Percentiles rank a stretch among this genome's conserved stretches.
These are phyloP conservation scores for Drosophila fuyamai DNA, from an alignment of 1,140 invertebrate species.

Conservation along the genomic window DNA sequence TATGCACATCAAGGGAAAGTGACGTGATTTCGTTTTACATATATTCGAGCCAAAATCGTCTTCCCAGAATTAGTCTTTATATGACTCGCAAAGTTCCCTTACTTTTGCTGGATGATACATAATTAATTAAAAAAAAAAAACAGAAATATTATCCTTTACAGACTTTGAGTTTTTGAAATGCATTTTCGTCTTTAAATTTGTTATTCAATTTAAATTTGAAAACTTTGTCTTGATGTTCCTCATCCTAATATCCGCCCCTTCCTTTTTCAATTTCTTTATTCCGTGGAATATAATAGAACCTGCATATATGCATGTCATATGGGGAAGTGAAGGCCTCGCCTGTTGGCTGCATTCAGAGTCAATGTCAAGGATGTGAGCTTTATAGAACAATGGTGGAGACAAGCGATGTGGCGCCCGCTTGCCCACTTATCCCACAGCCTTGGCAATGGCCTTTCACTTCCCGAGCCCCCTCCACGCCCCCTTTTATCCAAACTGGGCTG, in stretches of 20 bases:
- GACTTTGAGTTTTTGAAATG: too few species aligned
- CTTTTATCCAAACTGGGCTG: conserved; percentile 4
- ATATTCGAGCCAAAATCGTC: too few species aligned
- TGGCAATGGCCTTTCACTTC: conserved; percentile 35
- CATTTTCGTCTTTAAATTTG: too few species aligned
- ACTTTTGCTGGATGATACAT: too few species aligned
- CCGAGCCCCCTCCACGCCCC: neutral
- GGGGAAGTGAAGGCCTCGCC: conserved; percentile 27
- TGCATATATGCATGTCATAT: conserved; percentile 10
- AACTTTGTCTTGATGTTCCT: neutral
- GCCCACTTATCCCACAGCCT: conserved; percentile 63
- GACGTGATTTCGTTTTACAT: neutral
- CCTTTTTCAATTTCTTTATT: neutral
- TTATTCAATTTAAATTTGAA: too few species aligned
- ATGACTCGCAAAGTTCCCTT: too few species aligned
- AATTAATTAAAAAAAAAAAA: too few species aligned
- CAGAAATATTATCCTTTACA: too few species aligned
- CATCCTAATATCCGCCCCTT: neutral
- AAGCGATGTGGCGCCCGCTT: conserved; percentile 58
- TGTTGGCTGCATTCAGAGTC: conserved; percentile 55
- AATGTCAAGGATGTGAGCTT: conserved; percentile 74
- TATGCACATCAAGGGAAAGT: neutral
- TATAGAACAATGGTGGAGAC: conserved; percentile 53
- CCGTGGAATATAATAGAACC: conserved; percentile 2
- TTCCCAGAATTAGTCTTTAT: too few species aligned